These are phyloP conservation scores for Fabriciana adippe DNA, from an alignment of 2,888 invertebrate genomes.

Conservation along the genomic window DNA sequence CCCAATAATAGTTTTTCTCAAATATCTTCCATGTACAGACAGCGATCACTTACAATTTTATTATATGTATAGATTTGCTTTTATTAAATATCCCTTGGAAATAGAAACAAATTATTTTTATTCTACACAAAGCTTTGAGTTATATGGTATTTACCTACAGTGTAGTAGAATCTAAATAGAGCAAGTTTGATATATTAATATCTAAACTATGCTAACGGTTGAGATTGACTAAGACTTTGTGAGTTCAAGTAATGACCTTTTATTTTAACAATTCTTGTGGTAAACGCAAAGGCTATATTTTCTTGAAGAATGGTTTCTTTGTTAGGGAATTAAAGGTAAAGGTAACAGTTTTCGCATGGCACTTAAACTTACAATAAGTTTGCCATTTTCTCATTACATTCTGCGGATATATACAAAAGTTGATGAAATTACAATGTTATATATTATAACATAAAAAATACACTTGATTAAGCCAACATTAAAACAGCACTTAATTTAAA, in stretches of 20 bases:
- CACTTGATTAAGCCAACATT: conserved; percentile 14
- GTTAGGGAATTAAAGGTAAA: conserved; percentile 35
- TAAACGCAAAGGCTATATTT: conserved; percentile 35
- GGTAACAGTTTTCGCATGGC: conserved; percentile 37
- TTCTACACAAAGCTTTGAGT: no score
- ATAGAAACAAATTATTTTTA: no score
- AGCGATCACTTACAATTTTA: no score
- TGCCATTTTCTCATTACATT: conserved; percentile 21
- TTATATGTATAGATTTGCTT: no score
- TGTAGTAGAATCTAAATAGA: no score
- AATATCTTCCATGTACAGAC: no score
- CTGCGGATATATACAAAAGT: not conserved
- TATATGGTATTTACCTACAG: no score
- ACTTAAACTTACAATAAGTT: conserved; percentile 30
- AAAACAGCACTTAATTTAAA: conserved; percentile 37
- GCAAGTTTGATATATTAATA: conserved; percentile 12
- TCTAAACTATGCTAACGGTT: conserved; percentile 18
- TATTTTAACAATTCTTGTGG: conserved; percentile 34
- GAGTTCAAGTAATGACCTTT: conserved; percentile 39
- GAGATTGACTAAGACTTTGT: conserved; percentile 33
- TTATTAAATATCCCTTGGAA: no score
- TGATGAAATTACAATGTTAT: not conserved
- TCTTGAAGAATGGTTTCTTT: conserved; percentile 39
- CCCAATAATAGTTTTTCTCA: no score
- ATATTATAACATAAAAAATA: no score